Percentiles rank a stretch among this genome's conserved stretches.
phyloP scores from a whole-genome alignment of 2,113 vertebrate genomes.

The Gopherus flavomarginatus region DNA sequence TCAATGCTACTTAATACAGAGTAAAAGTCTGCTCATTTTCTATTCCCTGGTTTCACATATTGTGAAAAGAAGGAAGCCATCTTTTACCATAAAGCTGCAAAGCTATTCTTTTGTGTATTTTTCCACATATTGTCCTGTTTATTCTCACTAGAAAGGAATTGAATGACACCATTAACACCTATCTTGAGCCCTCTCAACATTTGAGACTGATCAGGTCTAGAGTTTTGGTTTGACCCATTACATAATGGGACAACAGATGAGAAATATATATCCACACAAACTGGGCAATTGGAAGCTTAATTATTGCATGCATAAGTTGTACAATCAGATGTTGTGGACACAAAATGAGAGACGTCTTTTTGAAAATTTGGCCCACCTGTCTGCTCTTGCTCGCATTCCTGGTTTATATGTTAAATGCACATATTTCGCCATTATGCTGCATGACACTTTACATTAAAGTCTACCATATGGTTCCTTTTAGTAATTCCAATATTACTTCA shows the following conservation, averaged over 20 bases:
- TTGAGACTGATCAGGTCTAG: not conserved
- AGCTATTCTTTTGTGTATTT: not conserved
- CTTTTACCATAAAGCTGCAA: not conserved
- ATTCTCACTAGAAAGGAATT: not conserved
- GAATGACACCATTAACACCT: not conserved
- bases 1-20: not conserved
- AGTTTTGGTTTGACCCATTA: not conserved
- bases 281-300: not conserved
- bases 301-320: not conserved
- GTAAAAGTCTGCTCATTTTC: not conserved
- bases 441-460: slow-evolving; percentile 2
- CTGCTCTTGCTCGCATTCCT: not conserved
- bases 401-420: not conserved
- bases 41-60: not conserved
- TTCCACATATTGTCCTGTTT: not conserved
- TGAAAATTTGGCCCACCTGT: not conserved
- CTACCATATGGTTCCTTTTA: not conserved
- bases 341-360: not conserved
- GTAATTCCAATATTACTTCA: slow-evolving; percentile 10
- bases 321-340: not conserved
- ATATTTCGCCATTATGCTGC: not conserved
- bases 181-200: not conserved
- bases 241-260: not conserved
- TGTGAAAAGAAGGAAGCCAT: not conserved
- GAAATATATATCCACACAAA: not conserved